Evolutionary conservation across 2,113 vertebrate species (phyloP).

Genomic region (Sakesphorus luctuosus): DNA sequence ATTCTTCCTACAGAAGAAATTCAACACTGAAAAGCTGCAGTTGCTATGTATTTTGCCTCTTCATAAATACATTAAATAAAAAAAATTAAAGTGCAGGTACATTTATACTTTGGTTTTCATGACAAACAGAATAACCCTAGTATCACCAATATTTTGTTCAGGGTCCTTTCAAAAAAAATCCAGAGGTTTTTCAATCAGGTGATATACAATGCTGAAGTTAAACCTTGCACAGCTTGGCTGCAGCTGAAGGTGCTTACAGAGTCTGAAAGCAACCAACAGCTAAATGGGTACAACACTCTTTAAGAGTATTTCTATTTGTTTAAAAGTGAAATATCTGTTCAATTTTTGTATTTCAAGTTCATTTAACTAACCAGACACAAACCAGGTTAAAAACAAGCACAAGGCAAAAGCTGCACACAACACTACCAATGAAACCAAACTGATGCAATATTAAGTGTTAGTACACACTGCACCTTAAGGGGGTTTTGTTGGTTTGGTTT

Average conservation of each 20-base stretch:
- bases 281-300: background rate
- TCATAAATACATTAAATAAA: background rate
- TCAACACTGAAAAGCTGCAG: background rate
- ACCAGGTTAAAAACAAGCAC: background rate
- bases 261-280: background rate
- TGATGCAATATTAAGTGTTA: background rate
- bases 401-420: background rate
- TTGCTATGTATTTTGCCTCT: background rate
- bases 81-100: background rate
- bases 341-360: background rate
- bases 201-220: background rate
- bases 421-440: background rate
- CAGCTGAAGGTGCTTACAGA: background rate
- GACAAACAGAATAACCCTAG: background rate
- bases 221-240: background rate
- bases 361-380: background rate
- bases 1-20: background rate
- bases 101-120: background rate
- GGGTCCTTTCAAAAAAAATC: background rate
- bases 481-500: fast-evolving
- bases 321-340: background rate
- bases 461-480: background rate
- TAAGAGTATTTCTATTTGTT: background rate
- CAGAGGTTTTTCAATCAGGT: background rate
- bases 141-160: background rate